Conservation (phyloP, 1,140 invertebrate species). For the Drosophila tristis region DNA sequence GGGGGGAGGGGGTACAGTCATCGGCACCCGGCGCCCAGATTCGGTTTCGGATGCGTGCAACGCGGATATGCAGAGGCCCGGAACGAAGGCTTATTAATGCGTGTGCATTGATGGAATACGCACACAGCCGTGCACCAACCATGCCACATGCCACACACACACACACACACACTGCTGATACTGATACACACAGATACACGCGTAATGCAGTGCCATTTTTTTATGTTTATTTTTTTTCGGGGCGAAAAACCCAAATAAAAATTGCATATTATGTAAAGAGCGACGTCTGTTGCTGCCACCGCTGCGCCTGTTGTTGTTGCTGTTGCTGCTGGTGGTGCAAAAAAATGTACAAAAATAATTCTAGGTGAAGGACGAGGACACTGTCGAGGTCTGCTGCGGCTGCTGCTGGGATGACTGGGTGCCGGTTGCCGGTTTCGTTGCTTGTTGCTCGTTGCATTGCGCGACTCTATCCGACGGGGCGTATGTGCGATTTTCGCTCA, state of each 20-base stretch:
- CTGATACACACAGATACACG: conserved; percentile 49
- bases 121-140: conserved; percentile 29
- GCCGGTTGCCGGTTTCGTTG: no score
- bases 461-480: conserved; percentile 42
- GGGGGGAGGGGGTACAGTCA: neutral
- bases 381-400: conserved; percentile 27
- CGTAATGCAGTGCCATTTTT: conserved; percentile 63
- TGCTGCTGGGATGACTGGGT: neutral
- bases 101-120: conserved; percentile 80
- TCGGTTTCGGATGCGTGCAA: conserved; percentile 48
- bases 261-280: conserved; percentile 82
- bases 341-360: conserved; percentile 79
- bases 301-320: conserved; percentile 18
- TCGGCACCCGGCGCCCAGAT: conserved; percentile 60
- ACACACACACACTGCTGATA: neutral
- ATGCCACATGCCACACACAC: conserved; percentile 11
- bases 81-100: conserved; percentile 70
- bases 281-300: conserved; percentile 49
- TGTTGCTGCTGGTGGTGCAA: conserved; percentile 33
- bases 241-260: conserved; percentile 68
- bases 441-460: neutral
- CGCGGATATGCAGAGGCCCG: conserved; percentile 31
- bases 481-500: conserved; percentile 56
- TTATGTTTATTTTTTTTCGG: conserved; percentile 37
- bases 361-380: conserved; percentile 83